Conservation (phyloP, 2,888 invertebrate genomes). For the Reticulitermes lucifugus region DNA sequence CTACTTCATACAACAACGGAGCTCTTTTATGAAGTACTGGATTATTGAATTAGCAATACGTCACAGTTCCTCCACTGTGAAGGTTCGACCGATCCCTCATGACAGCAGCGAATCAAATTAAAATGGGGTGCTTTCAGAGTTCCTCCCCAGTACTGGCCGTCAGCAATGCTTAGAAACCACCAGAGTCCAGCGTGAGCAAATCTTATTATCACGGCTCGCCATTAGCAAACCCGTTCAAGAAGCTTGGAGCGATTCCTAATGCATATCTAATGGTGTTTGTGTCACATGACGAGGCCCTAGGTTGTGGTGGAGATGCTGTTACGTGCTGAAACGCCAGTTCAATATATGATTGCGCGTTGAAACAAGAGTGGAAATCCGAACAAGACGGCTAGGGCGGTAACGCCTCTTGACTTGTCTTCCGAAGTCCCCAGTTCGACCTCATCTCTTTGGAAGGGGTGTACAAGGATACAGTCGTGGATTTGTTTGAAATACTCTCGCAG, state of each 20-base stretch:
- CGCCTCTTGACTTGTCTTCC: too few species aligned
- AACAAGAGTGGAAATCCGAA: too few species aligned
- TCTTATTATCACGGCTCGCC: slow-evolving; percentile 43
- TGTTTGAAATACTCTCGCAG: too few species aligned
- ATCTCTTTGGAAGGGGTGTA: too few species aligned
- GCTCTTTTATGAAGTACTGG: slow-evolving; percentile 32
- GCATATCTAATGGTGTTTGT: slow-evolving; percentile 49
- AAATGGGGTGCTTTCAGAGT: slow-evolving; percentile 42
- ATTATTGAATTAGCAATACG: slow-evolving; percentile 42
- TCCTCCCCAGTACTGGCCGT: slow-evolving; percentile 36
- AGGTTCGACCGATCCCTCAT: slow-evolving; percentile 40
- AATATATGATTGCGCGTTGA: too few species aligned
- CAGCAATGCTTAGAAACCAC: slow-evolving; percentile 44
- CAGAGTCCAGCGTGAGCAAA: slow-evolving; percentile 34
- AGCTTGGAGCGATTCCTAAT: slow-evolving; percentile 41
- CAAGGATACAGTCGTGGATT: too few species aligned
- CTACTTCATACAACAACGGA: slow-evolving; percentile 18
- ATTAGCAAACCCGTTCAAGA: slow-evolving; percentile 38
- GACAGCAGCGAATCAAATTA: slow-evolving; percentile 51
- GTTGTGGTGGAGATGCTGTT: too few species aligned
- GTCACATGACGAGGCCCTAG: slow-evolving; percentile 12
- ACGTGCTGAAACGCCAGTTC: too few species aligned
- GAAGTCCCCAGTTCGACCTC: too few species aligned
- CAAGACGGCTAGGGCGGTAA: too few species aligned
- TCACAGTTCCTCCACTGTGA: slow-evolving; percentile 29